Evolutionary conservation across 2,113 vertebrate genomes (phyloP).

Genomic region (Hepsetus odoe): DNA sequence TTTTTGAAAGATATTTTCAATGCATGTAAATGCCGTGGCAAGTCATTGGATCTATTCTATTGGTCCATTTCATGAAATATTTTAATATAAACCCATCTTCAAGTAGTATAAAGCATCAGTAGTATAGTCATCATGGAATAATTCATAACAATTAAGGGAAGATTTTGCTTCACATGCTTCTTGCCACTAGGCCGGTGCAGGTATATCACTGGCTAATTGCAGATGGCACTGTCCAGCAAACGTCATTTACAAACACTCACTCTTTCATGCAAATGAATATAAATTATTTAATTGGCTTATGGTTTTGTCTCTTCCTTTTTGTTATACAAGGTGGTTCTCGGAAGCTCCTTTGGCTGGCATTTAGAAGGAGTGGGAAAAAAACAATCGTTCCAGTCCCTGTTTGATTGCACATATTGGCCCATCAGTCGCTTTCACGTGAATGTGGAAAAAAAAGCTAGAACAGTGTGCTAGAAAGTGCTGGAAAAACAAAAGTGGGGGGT

Average conservation of each 20-base stretch:
- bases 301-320: constrained; percentile 54
- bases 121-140: too few species aligned
- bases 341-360: constrained; percentile 30
- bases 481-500: constrained; percentile 52
- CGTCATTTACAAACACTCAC: constrained; percentile 29
- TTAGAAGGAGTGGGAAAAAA: constrained; percentile 49
- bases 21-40: too few species aligned
- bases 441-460: constrained; percentile 1
- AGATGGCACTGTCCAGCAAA: constrained; percentile 22
- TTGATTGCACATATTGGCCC: constrained; percentile 55
- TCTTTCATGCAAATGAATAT: constrained; percentile 51
- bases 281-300: constrained; percentile 62
- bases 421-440: constrained; percentile 51
- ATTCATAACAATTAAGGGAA: too few species aligned
- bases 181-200: too few species aligned
- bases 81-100: too few species aligned
- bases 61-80: too few species aligned
- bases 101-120: too few species aligned
- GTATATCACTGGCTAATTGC: constrained; percentile 9
- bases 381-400: constrained; percentile 38
- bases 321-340: constrained; percentile 57
- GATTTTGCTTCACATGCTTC: too few species aligned
- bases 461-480: constrained; percentile 25
- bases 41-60: too few species aligned
- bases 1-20: too few species aligned